A percentile compares a stretch with the other conserved stretches of the same genome.
Evolutionary conservation across 2,797 vertebrate genomes (phyloP).

Genomic region (Hypotaenidia okinawae): DNA sequence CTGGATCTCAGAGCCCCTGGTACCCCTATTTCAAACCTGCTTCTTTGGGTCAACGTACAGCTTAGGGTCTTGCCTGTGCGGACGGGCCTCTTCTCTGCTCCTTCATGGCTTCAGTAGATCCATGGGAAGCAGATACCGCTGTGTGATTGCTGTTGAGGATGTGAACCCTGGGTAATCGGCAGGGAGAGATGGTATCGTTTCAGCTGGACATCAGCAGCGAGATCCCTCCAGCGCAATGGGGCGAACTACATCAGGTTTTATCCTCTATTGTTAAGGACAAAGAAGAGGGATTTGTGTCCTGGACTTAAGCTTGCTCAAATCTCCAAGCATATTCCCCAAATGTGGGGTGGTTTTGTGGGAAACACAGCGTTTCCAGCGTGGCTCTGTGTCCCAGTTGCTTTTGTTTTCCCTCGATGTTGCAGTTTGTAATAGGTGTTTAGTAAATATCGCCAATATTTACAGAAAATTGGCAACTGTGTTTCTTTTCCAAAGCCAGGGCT

Average conservation of each 20-base stretch:
- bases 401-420: background rate
- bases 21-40: background rate
- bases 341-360: too few relatives aligned
- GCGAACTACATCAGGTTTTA: background rate
- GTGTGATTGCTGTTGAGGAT: background rate
- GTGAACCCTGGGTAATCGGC: background rate
- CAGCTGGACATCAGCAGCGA: background rate
- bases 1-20: background rate
- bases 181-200: background rate
- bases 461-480: accelerated
- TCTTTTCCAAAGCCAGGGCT: accelerated
- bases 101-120: accelerated
- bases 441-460: background rate
- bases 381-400: background rate
- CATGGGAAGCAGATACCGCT: accelerated
- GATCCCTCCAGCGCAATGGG: background rate
- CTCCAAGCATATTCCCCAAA: background rate
- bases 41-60: background rate
- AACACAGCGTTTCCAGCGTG: background rate
- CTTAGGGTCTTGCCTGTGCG: background rate
- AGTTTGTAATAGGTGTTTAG: background rate
- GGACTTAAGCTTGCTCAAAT: slow-evolving; percentile 16
- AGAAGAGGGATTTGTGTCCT: slow-evolving; percentile 37
- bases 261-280: slow-evolving; percentile 26
- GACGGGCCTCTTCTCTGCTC: background rate